These are phyloP conservation scores for Alosa alosa DNA, from an alignment of 2,113 vertebrate species.

Conservation along the genomic window DNA sequence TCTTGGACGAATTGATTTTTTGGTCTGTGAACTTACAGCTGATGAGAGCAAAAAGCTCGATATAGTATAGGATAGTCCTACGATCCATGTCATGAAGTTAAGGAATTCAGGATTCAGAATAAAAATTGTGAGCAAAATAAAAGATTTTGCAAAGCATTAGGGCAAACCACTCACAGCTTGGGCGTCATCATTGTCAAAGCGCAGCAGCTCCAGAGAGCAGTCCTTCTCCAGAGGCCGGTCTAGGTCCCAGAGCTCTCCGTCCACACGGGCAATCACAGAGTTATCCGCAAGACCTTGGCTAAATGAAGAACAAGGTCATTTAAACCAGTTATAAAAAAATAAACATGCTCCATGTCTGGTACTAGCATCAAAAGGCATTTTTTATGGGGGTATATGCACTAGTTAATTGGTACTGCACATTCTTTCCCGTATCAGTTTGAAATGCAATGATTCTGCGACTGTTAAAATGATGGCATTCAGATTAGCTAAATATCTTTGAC, in stretches of 20 bases:
- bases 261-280: constrained; percentile 86
- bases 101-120: not conserved
- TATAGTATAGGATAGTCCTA: no score
- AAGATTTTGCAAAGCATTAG: not conserved
- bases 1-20: no score
- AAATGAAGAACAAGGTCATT: constrained; percentile 39
- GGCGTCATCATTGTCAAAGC: constrained; percentile 92
- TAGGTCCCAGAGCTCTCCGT: constrained; percentile 89
- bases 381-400: no score
- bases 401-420: no score
- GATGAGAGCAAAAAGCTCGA: no score
- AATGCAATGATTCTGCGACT: not conserved
- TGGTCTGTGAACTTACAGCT: no score
- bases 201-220: constrained; percentile 87
- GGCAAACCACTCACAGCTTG: constrained; percentile 80
- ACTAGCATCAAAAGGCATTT: not conserved
- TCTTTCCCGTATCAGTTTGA: not conserved
- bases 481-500: no score
- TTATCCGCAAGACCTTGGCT: constrained; percentile 93
- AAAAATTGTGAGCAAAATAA: not conserved
- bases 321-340: not conserved
- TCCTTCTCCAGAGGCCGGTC: constrained; percentile 88
- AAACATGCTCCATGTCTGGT: not conserved
- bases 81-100: no score
- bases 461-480: not conserved